Conservation (phyloP, 2,797 vertebrate species). For the Manis pentadactyla region DNA sequence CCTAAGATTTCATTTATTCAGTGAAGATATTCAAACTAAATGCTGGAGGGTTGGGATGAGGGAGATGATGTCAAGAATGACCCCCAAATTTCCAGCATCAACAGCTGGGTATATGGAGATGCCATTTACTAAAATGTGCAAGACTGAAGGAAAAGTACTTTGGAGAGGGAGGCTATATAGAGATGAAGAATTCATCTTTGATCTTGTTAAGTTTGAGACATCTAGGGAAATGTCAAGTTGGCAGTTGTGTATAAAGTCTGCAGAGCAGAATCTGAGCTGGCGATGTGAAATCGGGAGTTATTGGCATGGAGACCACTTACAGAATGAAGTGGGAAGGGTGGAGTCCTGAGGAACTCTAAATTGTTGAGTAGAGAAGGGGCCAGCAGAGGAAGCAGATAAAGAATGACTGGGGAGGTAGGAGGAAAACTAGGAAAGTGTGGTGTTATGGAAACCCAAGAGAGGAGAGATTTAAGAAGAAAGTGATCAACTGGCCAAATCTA, state of each 20-base stretch:
- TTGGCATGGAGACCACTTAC: background rate
- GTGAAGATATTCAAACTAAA: background rate
- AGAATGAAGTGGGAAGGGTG: background rate
- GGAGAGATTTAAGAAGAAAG: background rate
- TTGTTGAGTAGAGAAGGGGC: background rate
- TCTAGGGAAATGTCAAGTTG: background rate
- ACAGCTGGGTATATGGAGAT: background rate
- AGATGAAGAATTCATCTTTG: background rate
- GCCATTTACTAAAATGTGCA: background rate
- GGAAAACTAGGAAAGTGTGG: no score
- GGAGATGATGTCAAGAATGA: background rate
- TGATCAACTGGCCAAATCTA: background rate
- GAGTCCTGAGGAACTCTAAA: background rate
- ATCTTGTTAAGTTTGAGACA: background rate
- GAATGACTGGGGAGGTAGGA: background rate
- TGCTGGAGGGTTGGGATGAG: background rate
- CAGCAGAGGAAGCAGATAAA: background rate
- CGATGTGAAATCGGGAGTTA: background rate
- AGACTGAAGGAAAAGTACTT: background rate
- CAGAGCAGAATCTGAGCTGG: background rate
- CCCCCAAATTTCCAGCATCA: background rate
- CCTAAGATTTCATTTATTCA: background rate
- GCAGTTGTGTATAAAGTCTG: background rate
- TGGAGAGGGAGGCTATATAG: background rate
- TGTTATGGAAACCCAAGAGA: background rate